Base-by-base conservation (phyloP, 2,888 invertebrate species). In the Xestia rhomboidea region DNA sequence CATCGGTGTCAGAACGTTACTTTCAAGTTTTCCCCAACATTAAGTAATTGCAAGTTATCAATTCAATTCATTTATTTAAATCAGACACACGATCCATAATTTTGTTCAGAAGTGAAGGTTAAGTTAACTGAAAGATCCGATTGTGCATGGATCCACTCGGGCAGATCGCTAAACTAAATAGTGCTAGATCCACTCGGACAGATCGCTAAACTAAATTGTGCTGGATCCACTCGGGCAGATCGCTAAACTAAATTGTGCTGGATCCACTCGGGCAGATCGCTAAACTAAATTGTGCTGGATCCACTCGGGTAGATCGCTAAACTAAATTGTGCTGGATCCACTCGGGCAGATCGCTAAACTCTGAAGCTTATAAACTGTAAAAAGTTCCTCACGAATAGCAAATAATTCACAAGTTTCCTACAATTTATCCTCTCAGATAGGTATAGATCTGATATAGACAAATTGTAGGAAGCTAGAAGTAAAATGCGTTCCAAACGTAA, bases 51-150 rank as follows among this genome's bases (percentile, higher is more conserved):
- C 0, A 21, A 38, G 38, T 41, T 30, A 41, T 30, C 11, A 51
- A 57, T 57, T 57, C 27, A 27, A 24, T n/a, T 10, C 24, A n/a
- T 54, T 54, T 51, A 49, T n/a, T 51, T 24, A 24, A 51, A 54
- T 54, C 13, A n/a, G n/a, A n/a, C 13, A 13, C 13, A n/a, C n/a
- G 54, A 54, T n/a, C 46, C 51, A 27, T 18, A 8, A 57, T 8
- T 57, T 57, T 57, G 57, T 57, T 27, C 27, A 15, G 2, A 0
- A 44, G 18, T 6, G 75, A 6, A 57, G 8, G 27, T 46, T 27
- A 57, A 44, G n/a, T 74, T 75, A 34, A 60, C 27, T 38, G 15
- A n/a, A 30, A 60, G 3, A 49, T 41, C 57, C 6, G 44, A 72
- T 24, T 41, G 4, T 24, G 24, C 18, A n/a, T 51, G 24, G 38